A percentile compares a stretch with the other conserved stretches of the same genome.
phyloP scores from a whole-genome alignment of 2,797 vertebrate species.

The Melopsittacus undulatus region DNA sequence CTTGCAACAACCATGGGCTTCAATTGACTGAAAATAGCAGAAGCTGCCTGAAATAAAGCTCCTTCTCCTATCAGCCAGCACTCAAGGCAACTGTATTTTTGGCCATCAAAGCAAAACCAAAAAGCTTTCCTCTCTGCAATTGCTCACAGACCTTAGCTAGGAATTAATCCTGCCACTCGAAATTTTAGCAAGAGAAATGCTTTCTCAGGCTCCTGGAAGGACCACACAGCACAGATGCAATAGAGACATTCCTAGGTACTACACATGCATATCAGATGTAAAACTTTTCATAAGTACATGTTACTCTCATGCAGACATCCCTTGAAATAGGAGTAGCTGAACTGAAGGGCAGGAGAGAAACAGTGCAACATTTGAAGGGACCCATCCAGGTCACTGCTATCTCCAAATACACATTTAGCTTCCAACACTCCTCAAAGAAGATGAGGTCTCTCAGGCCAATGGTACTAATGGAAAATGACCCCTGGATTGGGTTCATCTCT shows the following conservation, averaged over 20 bases:
- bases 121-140: constrained; percentile 11
- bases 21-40: constrained; percentile 12
- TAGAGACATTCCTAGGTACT: not conserved
- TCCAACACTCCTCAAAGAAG: not conserved
- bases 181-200: not conserved
- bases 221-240: not conserved
- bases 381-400: not conserved
- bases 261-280: not conserved
- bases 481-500: not conserved
- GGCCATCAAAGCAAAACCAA: constrained; percentile 18
- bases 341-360: not conserved
- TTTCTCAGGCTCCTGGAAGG: not conserved
- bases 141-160: not conserved
- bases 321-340: not conserved
- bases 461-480: not conserved
- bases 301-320: not conserved
- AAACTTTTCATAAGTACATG: not conserved
- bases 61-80: constrained; percentile 10
- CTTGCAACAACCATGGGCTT: not conserved
- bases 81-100: constrained; percentile 36
- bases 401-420: not conserved
- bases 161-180: not conserved
- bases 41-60: constrained; percentile 37
- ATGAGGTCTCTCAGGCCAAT: not conserved
- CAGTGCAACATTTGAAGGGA: not conserved